Evolutionary conservation across 2,888 invertebrate species (phyloP), one percentile per base, ranked within the genome.

Genomic region (Phanerotoma sp.): DNA sequence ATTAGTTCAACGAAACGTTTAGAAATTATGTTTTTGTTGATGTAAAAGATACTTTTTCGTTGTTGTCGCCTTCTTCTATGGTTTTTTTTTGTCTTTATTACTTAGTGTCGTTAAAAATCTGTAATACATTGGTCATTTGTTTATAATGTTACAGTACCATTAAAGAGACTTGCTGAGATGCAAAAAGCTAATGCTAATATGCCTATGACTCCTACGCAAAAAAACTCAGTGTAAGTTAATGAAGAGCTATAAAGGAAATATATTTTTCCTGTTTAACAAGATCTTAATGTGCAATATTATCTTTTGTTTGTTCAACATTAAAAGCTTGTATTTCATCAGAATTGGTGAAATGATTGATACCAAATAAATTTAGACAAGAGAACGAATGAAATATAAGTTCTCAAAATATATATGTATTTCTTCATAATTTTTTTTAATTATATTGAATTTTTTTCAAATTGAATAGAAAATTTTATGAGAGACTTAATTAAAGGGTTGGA

Each of bases 121-220:
- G 7, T 30, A 35, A 35, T 10, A 35, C 25, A 35, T 44, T 28
- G 38, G 28, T 47, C 35, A 15, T 49, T 57, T 37, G 32, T 13
- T 54, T 41, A n/a, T n/a, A n/a, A n/a, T 48, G 49, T 57, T 63
- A 13, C 56, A 74, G 72, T 71, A 49, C 74, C 72, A 20, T 38
- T 51, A 30, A 74, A 74, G 56, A 72, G 67, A 50, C 13, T 54
- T 2, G 56, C 55, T 28, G 68, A 68, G 47, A 66, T 66, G 60
- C 58, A 53, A 38, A 61, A 61, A 50, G 61, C 58, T 37, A 48
- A 62, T 16, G 56, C 61, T 25, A n/a, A n/a, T n/a, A 70, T 73
- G 16, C 70, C 73, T 5, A 65, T 59, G 11, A 54, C 67, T 3
- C 52, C 61, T 10, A 68, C 50, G 28, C 18, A 18, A 5, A 15